Conservation (phyloP, 2,888 invertebrate species). For the Melanostoma mellinum region DNA sequence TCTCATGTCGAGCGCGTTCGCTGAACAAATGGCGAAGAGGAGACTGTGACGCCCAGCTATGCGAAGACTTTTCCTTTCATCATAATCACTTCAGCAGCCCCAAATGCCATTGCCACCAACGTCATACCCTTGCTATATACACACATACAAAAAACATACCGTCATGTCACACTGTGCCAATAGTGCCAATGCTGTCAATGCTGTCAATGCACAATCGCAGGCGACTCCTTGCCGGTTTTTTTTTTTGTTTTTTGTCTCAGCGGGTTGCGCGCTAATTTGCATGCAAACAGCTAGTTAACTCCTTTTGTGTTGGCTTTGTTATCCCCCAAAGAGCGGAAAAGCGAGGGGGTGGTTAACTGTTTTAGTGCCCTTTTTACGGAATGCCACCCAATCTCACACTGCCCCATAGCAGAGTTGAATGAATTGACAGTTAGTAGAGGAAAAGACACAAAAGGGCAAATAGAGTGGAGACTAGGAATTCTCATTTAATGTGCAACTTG, state of each 20-base stretch:
- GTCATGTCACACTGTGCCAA: slow-evolving; percentile 24
- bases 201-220: slow-evolving; percentile 46
- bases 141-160: neutral
- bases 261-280: slow-evolving; percentile 47
- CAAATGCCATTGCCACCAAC: neutral
- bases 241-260: slow-evolving; percentile 11
- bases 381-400: neutral
- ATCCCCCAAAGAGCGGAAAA: neutral
- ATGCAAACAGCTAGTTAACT: slow-evolving; percentile 55
- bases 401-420: slow-evolving; percentile 32
- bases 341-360: slow-evolving; percentile 13
- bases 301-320: slow-evolving; percentile 28
- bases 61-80: slow-evolving; percentile 48
- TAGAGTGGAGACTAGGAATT: neutral
- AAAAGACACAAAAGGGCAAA: neutral
- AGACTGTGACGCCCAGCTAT: slow-evolving; percentile 32
- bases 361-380: slow-evolving; percentile 19
- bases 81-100: slow-evolving; percentile 14
- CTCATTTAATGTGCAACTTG: slow-evolving; percentile 32
- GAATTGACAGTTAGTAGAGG: slow-evolving; percentile 9
- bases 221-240: slow-evolving; percentile 35
- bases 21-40: slow-evolving; percentile 17
- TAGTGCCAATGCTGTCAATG: neutral
- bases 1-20: slow-evolving; percentile 15
- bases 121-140: neutral